Evolutionary conservation across 2,113 vertebrate genomes (phyloP), one percentile per base, ranked within the genome.

Genomic region (Sporophila hypoxantha): DNA sequence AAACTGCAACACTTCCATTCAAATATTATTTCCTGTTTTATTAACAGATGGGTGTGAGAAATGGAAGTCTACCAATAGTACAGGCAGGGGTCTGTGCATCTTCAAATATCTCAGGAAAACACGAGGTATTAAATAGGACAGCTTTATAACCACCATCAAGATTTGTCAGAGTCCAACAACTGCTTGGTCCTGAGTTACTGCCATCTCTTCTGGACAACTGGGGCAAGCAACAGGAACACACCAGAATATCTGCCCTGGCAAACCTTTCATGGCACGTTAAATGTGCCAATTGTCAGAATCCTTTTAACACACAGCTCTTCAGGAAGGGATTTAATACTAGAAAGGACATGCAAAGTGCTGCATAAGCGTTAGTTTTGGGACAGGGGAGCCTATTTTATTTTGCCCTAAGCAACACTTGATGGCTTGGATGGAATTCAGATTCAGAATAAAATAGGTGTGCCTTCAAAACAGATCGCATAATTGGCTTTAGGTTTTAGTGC

Each of bases 401-500:
- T 79, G 92, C 91, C 85, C 89, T 83, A 77, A 92, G 94, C 90
- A 88, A 91, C 83, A 74, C 71, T 92, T 74, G 80, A 92, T 86
- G 90, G 64, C 66, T 94, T 91, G 88, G 91, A 89, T 64, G 56
- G 80, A 88, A 91, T 88, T 89, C 82, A 89, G 85, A 79, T 56
- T 84, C 80, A 64, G 67, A 94, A 89, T 67, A 92, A 93, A 93
- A 86, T 20, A 81, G 64, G 52, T 78, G 73, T 91, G 91, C 80
- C 92, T 95, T 95, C 91, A 93, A 91, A 95, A 93, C 41, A 92
- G 80, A 91, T 92, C 6, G 0, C 82, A 83, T 92, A 89, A 94
- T 89, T 92, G 69, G 91, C 92, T 95, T 95, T 93, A 94, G 93
- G 88, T 86, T 95, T 95, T 95, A 94, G 64, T 49, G 90, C 67